Conservation (phyloP, 2,888 invertebrate species). For the Tipula confusa region DNA sequence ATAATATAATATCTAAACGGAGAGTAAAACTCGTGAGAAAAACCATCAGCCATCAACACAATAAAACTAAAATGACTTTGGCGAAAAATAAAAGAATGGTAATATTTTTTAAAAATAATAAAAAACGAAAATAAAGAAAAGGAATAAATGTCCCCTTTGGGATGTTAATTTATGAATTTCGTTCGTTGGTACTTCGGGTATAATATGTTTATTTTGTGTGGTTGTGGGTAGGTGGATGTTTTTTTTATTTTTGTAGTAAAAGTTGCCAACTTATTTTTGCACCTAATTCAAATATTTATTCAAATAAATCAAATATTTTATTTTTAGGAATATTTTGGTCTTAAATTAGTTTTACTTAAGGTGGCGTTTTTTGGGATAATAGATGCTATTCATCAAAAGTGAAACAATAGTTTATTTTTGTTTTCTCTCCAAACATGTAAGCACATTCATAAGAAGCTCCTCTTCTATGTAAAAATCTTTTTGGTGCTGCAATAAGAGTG, state of each 20-base stretch:
- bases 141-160: conserved; percentile 3
- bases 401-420: too few relatives aligned
- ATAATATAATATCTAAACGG: background rate
- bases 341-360: too few relatives aligned
- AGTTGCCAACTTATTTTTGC: background rate
- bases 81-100: background rate
- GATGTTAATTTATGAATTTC: background rate
- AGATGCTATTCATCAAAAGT: too few relatives aligned
- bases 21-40: background rate
- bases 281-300: background rate
- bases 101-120: conserved; percentile 16
- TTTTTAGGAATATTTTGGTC: too few relatives aligned
- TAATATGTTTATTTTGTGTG: background rate
- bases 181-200: background rate
- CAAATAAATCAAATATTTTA: background rate
- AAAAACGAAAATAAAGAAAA: background rate
- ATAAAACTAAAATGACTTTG: conserved; percentile 14
- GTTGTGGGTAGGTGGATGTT: background rate
- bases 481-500: too few relatives aligned
- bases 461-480: too few relatives aligned
- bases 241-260: background rate
- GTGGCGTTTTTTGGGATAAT: too few relatives aligned
- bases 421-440: too few relatives aligned
- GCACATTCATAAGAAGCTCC: too few relatives aligned
- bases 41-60: background rate